Percentiles rank a stretch among this genome's conserved stretches.
phyloP scores from a whole-genome alignment of 2,113 vertebrate species.

The Urocynchramus pylzowi region DNA sequence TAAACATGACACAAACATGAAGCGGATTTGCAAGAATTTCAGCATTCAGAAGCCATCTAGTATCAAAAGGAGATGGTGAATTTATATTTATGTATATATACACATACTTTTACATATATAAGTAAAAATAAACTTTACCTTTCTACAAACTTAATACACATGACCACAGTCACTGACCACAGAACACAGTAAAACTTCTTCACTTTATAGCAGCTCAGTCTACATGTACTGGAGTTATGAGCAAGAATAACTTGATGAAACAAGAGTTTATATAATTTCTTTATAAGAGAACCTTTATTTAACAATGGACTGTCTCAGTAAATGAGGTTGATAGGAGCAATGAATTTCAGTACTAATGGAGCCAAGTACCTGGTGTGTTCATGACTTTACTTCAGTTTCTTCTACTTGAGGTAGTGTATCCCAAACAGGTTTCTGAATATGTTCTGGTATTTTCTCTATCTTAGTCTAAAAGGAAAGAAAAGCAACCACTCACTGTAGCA shows the following conservation, averaged over 20 bases:
- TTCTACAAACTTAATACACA: background rate
- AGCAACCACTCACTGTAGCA: background rate
- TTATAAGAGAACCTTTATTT: slow-evolving; percentile 30
- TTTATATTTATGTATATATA: background rate
- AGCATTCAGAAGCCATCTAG: background rate
- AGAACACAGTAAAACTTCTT: background rate
- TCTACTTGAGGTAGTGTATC: slow-evolving; percentile 55
- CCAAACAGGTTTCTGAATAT: slow-evolving; percentile 89
- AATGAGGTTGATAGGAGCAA: background rate
- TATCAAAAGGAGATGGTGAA: background rate
- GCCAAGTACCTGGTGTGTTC: background rate
- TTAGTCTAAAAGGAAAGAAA: slow-evolving; percentile 75
- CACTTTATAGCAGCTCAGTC: background rate
- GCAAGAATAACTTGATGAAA: background rate
- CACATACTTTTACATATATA: background rate
- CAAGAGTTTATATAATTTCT: background rate
- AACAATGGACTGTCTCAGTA: background rate
- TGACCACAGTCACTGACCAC: background rate
- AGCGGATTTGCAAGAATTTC: background rate
- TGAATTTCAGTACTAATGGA: background rate
- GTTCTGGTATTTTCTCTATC: slow-evolving; percentile 88
- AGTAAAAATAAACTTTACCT: background rate
- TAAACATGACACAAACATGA: background rate
- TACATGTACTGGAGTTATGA: background rate
- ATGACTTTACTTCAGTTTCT: slow-evolving; percentile 50